Evolutionary conservation across 1,140 invertebrate species (phyloP), one percentile per base, ranked within the genome.

Genomic region (Cataglyphis hispanica): DNA sequence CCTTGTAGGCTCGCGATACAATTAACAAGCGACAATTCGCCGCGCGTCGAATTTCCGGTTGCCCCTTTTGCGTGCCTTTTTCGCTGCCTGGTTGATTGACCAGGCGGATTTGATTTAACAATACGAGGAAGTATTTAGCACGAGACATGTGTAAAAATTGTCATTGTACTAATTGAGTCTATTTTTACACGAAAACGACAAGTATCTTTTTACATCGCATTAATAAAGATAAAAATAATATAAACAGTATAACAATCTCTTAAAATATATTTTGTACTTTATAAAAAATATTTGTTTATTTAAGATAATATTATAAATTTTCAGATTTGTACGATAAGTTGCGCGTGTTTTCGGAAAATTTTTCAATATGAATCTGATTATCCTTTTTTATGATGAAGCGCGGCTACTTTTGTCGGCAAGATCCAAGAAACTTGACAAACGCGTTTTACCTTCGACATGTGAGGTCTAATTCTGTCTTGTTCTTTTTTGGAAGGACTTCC

Each of bases 401-500:
- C 50, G 25, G 43, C 37, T n/a, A 31, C 16, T 34, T 72, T 31
- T 13, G 53, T 83, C 78, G 67, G 67, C 53, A 7, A 83, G 78
- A 83, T 83, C 78, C 67, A 60, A 81, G 66, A 60, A 69, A 60
- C 40, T 43, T 74, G 37, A 72, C 34, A 40, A 83, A 83, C 22
- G 67, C 53, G 37, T 83, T 72, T 83, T 61, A 74, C 67, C 78
- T 22, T 72, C 78, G 50, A 69, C 78, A 69, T 83, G 78, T 83
- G 78, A 83, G 78, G 78, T 83, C 78, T 83, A 63, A 74, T 74
- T 60, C 78, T 37, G 34, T 46, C 19, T 37, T 81, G 50, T 22
- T 74, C 53, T 40, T 70, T 60, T 37, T 37, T 5, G 7, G 8
- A 27, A 11, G 16, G 43, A 83, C 67, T 83, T 83, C 67, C 67